Evolutionary conservation across 2,113 vertebrate genomes (phyloP).

Genomic region (human): GRCh38 chr3:170260001-170260500

Average conservation of each 20-base stretch:
- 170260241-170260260: not conserved
- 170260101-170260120: not conserved
- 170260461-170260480: too few species aligned
- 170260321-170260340: not conserved
- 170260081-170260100: not conserved
- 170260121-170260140: not conserved
- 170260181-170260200: not conserved
- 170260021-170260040: conserved; percentile 99
- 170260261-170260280: not conserved
- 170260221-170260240: not conserved
- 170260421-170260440: not conserved
- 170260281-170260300: not conserved
- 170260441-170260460: not conserved
- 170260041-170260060: conserved; percentile 98
- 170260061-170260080: conserved; percentile 48
- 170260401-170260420: not conserved
- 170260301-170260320: not conserved
- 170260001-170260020: conserved; percentile 97
- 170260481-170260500: too few species aligned
- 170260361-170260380: not conserved
- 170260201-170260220: not conserved
- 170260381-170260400: not conserved
- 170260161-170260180: not conserved
- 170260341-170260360: not conserved
- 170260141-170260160: not conserved